A percentile compares a stretch with the other conserved stretches of the same genome.
Conservation (phyloP, 2,888 invertebrate species). For the Bursaphelenchus okinawaensis region DNA sequence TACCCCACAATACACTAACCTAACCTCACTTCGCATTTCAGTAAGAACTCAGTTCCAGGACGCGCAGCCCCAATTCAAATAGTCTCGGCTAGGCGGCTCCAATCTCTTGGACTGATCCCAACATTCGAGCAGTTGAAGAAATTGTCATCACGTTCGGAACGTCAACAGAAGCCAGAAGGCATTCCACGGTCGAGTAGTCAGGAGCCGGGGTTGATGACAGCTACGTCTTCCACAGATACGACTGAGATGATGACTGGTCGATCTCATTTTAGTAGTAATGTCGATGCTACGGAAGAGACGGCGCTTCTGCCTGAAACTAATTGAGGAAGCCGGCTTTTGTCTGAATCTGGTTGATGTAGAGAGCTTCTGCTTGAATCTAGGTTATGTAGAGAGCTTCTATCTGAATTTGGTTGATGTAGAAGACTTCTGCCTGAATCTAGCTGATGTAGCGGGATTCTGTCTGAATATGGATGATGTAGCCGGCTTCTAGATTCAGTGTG, state of each 20-base stretch:
- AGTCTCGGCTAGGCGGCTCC: background rate
- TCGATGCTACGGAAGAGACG: background rate
- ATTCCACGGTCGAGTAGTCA: background rate
- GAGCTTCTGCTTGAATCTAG: no score
- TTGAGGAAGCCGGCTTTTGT: no score
- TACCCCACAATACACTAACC: no score
- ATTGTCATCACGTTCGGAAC: background rate
- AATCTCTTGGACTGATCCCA: background rate
- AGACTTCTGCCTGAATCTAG: no score
- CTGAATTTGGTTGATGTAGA: no score
- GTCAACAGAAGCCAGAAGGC: background rate
- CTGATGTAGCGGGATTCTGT: no score
- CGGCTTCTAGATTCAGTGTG: no score
- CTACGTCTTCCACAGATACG: slow-evolving; percentile 3
- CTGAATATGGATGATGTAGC: no score
- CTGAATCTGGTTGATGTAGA: no score
- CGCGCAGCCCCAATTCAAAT: background rate
- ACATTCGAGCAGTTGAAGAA: background rate
- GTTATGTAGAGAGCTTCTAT: no score
- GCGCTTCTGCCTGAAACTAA: background rate
- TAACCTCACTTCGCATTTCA: no score
- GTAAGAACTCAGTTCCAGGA: slow-evolving; percentile 10
- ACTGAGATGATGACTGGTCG: slow-evolving; percentile 9
- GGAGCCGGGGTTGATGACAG: background rate
- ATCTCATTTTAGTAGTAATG: slow-evolving; percentile 1